These are phyloP conservation scores for Cheirogaleus medius DNA, from an alignment of 2,113 vertebrate species.

Conservation along the genomic window DNA sequence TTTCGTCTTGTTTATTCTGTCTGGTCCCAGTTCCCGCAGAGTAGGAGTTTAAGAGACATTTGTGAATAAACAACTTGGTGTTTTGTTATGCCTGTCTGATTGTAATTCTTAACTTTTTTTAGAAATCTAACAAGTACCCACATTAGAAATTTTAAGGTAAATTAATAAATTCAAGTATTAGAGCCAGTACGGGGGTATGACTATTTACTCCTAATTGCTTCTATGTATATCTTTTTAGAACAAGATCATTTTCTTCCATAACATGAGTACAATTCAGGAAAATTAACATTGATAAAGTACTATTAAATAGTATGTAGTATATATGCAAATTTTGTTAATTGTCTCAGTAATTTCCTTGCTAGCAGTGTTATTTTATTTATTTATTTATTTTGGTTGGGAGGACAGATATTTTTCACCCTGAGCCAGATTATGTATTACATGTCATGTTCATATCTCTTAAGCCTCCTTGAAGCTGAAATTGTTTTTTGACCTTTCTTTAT, in stretches of 20 bases:
- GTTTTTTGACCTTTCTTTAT: neutral
- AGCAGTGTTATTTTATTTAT: neutral
- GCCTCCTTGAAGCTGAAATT: neutral
- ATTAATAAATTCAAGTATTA: neutral
- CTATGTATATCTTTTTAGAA: neutral
- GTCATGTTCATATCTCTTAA: neutral
- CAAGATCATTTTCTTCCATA: neutral
- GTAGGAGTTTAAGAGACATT: neutral
- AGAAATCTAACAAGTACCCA: neutral
- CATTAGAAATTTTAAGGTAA: neutral
- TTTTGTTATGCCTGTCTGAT: neutral
- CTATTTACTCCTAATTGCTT: neutral
- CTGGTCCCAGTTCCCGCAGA: neutral
- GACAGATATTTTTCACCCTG: neutral
- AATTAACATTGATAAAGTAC: neutral
- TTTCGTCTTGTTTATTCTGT: neutral
- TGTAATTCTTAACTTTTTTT: neutral
- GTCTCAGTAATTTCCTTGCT: neutral
- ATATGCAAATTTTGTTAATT: neutral
- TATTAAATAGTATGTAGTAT: neutral
- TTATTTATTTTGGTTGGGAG: no score
- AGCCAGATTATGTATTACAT: neutral
- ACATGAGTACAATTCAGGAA: neutral
- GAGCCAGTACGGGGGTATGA: neutral
- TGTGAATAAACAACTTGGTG: neutral